phyloP scores from a whole-genome alignment of 2,113 vertebrate species.

The Percopsis transmontana region DNA sequence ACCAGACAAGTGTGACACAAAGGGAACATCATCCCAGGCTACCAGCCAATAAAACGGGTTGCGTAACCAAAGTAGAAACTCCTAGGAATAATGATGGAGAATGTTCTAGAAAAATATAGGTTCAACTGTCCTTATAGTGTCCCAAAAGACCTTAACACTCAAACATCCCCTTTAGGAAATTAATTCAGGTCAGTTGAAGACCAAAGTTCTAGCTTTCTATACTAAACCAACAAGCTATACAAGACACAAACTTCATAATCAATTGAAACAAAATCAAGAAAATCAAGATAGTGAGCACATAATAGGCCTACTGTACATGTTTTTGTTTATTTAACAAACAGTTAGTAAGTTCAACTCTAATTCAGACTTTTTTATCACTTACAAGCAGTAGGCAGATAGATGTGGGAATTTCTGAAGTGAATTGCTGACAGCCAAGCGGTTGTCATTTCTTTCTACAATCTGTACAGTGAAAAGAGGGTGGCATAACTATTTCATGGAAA shows the following conservation, averaged over 20 bases:
- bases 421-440: conserved; percentile 4
- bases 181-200: conserved; percentile 3
- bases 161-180: not conserved
- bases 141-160: not conserved
- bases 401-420: not conserved
- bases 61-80: conserved; percentile 43
- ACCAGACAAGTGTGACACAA: conserved; percentile 41
- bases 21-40: conserved; percentile 33
- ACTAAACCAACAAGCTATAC: not conserved
- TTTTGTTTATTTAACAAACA: no score
- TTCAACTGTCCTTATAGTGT: conserved; percentile 16
- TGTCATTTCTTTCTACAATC: conserved; percentile 23
- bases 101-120: conserved; percentile 21
- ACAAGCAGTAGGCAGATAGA: not conserved
- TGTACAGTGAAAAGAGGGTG: conserved; percentile 35
- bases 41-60: conserved; percentile 55
- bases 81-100: conserved; percentile 34
- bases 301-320: no score
- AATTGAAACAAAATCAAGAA: no score
- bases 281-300: no score
- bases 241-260: not conserved
- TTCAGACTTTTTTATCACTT: not conserved
- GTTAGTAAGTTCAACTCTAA: no score
- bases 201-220: not conserved
- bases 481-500: conserved; percentile 9